phyloP scores from a whole-genome alignment of 2,888 invertebrate species.

The Athetis lepigone region DNA sequence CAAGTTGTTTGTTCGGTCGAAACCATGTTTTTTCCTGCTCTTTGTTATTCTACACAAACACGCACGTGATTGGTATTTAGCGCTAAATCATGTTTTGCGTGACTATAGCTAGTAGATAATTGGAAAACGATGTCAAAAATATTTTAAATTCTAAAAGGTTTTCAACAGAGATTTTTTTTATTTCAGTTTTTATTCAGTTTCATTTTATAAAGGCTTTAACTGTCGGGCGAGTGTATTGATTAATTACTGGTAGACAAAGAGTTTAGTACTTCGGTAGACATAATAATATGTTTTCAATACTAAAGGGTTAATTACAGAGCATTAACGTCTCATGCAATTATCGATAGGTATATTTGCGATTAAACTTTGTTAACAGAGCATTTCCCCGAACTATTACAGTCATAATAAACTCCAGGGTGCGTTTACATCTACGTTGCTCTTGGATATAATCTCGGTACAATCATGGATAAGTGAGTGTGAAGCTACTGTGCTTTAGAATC shows the following conservation, averaged over 20 bases:
- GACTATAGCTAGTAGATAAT: slow-evolving; percentile 35
- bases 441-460: too few species aligned
- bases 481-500: not conserved
- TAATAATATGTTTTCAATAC: slow-evolving; percentile 21
- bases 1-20: slow-evolving; percentile 35
- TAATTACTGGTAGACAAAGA: not conserved
- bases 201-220: slow-evolving; percentile 25
- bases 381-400: not conserved
- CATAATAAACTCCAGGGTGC: not conserved
- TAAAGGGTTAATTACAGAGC: not conserved
- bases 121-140: slow-evolving; percentile 27
- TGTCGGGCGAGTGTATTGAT: slow-evolving; percentile 17
- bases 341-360: not conserved
- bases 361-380: not conserved
- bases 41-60: slow-evolving; percentile 37
- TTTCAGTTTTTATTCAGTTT: too few species aligned
- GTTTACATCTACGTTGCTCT: not conserved
- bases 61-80: slow-evolving; percentile 35
- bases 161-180: too few species aligned
- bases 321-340: not conserved
- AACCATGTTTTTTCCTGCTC: slow-evolving; percentile 27
- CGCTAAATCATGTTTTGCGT: slow-evolving; percentile 51
- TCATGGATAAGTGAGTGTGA: too few species aligned
- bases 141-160: slow-evolving; percentile 16
- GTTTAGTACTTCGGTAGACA: not conserved